Evolutionary conservation across 2,113 vertebrate genomes (phyloP).

Genomic region (Caloenas nicobarica): DNA sequence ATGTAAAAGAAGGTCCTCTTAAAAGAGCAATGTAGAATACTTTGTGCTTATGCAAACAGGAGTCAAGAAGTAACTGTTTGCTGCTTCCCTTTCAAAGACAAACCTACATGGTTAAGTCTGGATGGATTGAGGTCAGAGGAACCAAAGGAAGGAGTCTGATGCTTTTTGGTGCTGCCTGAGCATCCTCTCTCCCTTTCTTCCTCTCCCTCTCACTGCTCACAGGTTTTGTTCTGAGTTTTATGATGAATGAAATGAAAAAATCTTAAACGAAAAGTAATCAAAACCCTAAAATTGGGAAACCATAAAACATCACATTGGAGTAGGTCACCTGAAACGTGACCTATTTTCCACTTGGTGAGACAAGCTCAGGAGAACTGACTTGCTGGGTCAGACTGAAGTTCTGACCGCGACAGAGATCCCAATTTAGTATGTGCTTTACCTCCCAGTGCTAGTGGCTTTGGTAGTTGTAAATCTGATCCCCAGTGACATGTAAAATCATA

Average conservation of each 20-base stretch:
- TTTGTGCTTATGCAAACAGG: not conserved
- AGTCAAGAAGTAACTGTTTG: not conserved
- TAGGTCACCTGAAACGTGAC: no score
- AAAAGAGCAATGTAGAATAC: conserved; percentile 13
- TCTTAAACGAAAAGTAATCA: not conserved
- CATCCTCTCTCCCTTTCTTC: not conserved
- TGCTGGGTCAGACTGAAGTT: not conserved
- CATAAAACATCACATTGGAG: not conserved
- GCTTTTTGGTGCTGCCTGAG: not conserved
- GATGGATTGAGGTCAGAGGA: not conserved
- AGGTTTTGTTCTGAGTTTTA: not conserved
- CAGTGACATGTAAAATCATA: not conserved
- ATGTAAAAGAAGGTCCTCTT: conserved; percentile 56
- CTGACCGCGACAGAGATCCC: not conserved
- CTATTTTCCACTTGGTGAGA: not conserved
- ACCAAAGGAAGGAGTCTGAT: not conserved
- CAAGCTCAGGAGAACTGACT: not conserved
- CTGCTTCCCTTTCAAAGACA: not conserved
- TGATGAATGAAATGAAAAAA: not conserved
- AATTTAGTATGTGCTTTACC: not conserved
- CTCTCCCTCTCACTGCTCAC: not conserved
- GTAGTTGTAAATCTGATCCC: not conserved
- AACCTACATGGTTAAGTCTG: not conserved
- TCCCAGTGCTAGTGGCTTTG: not conserved
- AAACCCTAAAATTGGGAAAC: not conserved